Evolutionary conservation across 1,140 invertebrate genomes (phyloP), one percentile per base, ranked within the genome.

Genomic region (Atta texana): DNA sequence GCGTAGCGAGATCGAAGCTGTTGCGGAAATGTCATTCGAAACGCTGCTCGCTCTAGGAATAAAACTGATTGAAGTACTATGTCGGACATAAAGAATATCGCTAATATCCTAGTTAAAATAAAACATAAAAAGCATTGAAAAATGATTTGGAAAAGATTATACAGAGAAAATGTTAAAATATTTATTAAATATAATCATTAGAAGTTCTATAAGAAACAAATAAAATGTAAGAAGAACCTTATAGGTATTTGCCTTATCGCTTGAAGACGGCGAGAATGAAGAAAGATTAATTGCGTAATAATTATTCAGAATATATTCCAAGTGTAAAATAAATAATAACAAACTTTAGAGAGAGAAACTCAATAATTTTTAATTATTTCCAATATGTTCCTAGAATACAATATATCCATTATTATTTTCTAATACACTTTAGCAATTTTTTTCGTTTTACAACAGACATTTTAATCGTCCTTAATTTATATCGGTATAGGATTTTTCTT

Each of bases 381-480:
- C 10, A 64, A 49, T 78, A 7, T 5, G 21, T 14, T 31, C 16
- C 28, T n/a, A 21, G 28, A 66, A 53, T 31, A 24, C 75, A 49
- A 31, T n/a, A 2, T 78, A 3, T 64, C 31, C 44, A n/a, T 34
- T 53, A 68, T n/a, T 44, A 44, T 69, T 39, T 16, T 39, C 7
- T 68, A 28, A 1, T 51, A 8, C 12, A 12, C 18, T 81, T 21
- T 16, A 6, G 14, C 16, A 49, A 81, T 69, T 28, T 16, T 24
- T 57, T 28, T 44, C 0, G 34, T 44, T 6, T n/a, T 28, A n/a
- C 10, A 14, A 34, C 6, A 39, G 14, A 55, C 31, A 69, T 44
- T 34, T 18, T 81, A 81, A 81, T 81, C 6, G 16, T 34, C 31
- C 21, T 71, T 71, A 71, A 71, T 71, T 55, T 12, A 44, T 49